Base-by-base conservation (phyloP, 1,140 invertebrate species). In the Tetragonula clypearis region DNA sequence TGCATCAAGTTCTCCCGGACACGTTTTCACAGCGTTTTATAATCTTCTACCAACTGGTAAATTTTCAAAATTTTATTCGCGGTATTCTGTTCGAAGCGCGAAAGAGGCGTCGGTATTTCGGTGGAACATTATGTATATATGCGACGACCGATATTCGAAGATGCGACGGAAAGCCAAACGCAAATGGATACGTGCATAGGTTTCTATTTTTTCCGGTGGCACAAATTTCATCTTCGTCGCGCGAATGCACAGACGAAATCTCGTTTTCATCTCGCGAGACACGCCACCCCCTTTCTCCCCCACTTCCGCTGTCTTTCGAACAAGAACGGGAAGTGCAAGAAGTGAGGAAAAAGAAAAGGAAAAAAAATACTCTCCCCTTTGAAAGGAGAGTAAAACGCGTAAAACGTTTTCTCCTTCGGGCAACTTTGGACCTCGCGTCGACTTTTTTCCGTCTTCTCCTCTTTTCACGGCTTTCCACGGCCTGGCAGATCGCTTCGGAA, bases 401-500 rank as follows among this genome's bases (percentile, higher is more conserved):
- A 35, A 76, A 76, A 56, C 74, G 55, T 35, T 76, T 2, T 60
- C 74, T 60, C 74, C 53, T 76, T 76, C 55, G 55, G 55, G 74
- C 74, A 58, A 56, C 26, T 76, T 76, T 76, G 19, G 30, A 30
- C 30, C 55, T 21, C 30, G 53, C 23, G 55, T 58, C 30, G 74
- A 12, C 1, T 76, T 76, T 76, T 76, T 56, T 9, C n/a, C 0
- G 12, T 30, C 56, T 26, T 26, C 21, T 30, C 12, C 73, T 41
- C 41, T 49, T 49, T 49, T 49, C 41, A 23, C 30, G 12, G 41
- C 71, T 73, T 73, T 73, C 41, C 26, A 49, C 41, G 8, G 55
- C n/a, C 19, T 23, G 74, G 74, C 19, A 76, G 60, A 76, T 60
- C 74, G 74, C 35, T 76, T 76, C 21, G 55, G 58, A 76, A 60